Evolutionary conservation across 2,888 invertebrate species (phyloP).

Genomic region (Zygaena filipendulae): DNA sequence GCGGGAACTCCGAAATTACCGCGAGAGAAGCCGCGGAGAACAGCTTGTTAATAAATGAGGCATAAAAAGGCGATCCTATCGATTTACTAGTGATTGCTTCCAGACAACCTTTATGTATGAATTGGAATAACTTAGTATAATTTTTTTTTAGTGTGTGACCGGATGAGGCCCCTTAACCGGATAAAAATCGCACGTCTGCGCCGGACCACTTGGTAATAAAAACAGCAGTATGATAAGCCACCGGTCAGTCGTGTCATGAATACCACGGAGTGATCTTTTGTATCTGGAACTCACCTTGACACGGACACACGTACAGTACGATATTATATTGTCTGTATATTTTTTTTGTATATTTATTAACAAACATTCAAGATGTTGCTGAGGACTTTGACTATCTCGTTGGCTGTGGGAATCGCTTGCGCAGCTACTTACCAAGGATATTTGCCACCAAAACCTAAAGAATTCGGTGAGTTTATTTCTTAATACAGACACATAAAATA

Average conservation of each 20-base stretch:
- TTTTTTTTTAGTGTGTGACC: too few relatives aligned
- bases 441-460: slow-evolving; percentile 31
- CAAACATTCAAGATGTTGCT: slow-evolving; percentile 30
- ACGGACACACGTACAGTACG: too few relatives aligned
- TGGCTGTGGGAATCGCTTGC: slow-evolving; percentile 30
- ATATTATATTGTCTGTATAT: too few relatives aligned
- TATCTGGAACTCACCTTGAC: slow-evolving; percentile 13
- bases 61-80: too few relatives aligned
- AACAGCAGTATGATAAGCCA: slow-evolving; percentile 27
- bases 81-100: too few relatives aligned
- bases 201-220: slow-evolving; percentile 35
- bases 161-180: too few relatives aligned
- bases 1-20: too few relatives aligned
- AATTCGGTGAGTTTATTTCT: slow-evolving; percentile 33
- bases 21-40: too few relatives aligned
- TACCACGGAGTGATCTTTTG: slow-evolving; percentile 5
- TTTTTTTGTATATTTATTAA: too few relatives aligned
- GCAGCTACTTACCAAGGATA: slow-evolving; percentile 34
- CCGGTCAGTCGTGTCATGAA: slow-evolving; percentile 32
- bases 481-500: slow-evolving; percentile 1
- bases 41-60: too few relatives aligned
- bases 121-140: too few relatives aligned
- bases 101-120: too few relatives aligned
- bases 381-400: slow-evolving; percentile 30
- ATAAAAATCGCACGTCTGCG: slow-evolving; percentile 25